These are phyloP conservation scores for Tipula vernalis DNA, from an alignment of 2,888 invertebrate species.

Conservation along the genomic window DNA sequence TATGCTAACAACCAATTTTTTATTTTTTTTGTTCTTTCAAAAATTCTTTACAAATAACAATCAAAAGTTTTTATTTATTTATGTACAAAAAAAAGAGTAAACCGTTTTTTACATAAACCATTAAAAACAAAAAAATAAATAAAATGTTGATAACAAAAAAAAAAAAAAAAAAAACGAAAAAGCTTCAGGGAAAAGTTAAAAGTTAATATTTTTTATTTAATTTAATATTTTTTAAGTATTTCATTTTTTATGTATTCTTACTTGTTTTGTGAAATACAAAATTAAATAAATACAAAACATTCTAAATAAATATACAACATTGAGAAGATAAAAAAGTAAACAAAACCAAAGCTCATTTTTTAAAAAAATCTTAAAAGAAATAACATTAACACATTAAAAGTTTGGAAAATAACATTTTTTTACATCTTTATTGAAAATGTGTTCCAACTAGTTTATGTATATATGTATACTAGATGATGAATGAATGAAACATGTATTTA, in stretches of 20 bases:
- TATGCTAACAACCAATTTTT: background rate
- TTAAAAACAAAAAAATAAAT: background rate
- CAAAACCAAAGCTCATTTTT: background rate
- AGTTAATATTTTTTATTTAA: background rate
- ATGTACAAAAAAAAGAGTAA: background rate
- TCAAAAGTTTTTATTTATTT: background rate
- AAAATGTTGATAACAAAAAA: background rate
- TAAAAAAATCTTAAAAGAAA: background rate
- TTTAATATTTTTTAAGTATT: background rate
- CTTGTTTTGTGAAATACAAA: background rate
- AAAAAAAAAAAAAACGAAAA: background rate
- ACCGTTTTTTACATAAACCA: background rate
- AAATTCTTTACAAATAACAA: background rate
- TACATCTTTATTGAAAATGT: background rate
- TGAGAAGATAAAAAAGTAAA: background rate
- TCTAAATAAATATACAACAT: background rate
- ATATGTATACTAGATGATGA: background rate
- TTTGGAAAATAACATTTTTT: background rate
- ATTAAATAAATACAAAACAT: background rate
- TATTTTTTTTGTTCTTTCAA: background rate
- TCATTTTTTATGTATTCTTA: background rate
- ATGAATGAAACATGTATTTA: background rate
- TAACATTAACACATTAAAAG: background rate
- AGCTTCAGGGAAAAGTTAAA: background rate
- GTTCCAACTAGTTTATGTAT: background rate